Percentiles rank a stretch among this genome's conserved stretches.
Evolutionary conservation across 64 coral and sea anemone species (phyloP).

Genomic region (Montipora foliosa): DNA sequence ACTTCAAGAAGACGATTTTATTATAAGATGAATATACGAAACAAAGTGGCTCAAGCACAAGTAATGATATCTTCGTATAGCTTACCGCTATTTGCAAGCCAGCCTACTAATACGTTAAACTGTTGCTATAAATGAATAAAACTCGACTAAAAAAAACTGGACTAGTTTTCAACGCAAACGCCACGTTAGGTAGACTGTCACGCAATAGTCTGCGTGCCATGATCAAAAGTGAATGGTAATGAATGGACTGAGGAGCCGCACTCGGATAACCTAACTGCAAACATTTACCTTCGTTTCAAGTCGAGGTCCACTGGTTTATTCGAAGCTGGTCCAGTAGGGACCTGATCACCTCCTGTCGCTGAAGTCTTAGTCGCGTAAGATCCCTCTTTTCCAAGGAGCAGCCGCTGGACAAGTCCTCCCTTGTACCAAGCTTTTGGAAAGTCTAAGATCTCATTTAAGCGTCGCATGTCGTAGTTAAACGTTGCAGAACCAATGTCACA

Average conservation of each 20-base stretch:
- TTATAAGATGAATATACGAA: no score
- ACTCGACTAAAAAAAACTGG: no score
- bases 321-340: constrained; percentile 8
- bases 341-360: constrained; percentile 18
- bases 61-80: no score
- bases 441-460: constrained; percentile 95
- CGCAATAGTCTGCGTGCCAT: background rate
- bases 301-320: constrained; percentile 12
- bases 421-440: constrained; percentile 99
- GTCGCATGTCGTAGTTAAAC: constrained; percentile 98
- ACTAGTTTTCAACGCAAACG: no score
- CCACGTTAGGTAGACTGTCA: background rate
- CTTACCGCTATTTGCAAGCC: no score
- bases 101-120: no score
- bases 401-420: constrained; percentile 82
- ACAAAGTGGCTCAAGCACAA: no score
- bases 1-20: background rate
- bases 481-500: constrained; percentile 97
- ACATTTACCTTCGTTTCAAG: constrained; percentile 48
- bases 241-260: background rate
- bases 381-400: constrained; percentile 96
- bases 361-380: constrained; percentile 90
- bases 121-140: no score
- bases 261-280: background rate
- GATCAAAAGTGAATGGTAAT: no score